Percentiles rank a stretch among this genome's conserved stretches.
Evolutionary conservation across 2,797 vertebrate species (phyloP).

Genomic region (Pseudochirops cupreus): DNA sequence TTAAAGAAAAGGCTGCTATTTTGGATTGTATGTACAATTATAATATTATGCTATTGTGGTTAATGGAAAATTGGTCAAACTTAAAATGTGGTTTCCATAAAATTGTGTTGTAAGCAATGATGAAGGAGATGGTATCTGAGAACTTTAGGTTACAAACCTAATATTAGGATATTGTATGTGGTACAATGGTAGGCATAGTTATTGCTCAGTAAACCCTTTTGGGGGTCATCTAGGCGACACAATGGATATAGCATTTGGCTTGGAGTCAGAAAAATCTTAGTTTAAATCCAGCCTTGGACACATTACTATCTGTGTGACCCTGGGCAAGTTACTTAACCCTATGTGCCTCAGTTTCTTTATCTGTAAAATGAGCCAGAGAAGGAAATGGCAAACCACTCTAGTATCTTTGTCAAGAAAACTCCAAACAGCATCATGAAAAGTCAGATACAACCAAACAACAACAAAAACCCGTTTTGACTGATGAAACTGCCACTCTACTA

Average conservation of each 20-base stretch:
- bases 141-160: neutral
- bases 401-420: neutral
- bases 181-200: neutral
- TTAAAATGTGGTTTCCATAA: neutral
- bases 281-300: neutral
- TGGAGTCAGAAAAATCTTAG: neutral
- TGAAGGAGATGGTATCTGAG: neutral
- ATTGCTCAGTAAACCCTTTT: neutral
- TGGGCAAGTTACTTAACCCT: neutral
- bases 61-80: neutral
- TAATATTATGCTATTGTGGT: neutral
- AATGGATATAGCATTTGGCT: neutral
- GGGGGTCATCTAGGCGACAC: neutral
- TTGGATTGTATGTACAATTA: neutral
- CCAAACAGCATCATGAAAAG: neutral
- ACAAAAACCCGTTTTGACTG: neutral
- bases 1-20: neutral
- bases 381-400: neutral
- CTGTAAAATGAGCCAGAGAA: neutral
- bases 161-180: neutral
- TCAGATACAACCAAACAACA: neutral
- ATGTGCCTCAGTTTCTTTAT: neutral
- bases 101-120: neutral
- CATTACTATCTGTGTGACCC: neutral
- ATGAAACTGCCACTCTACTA: neutral